These are phyloP conservation scores for Zele albiditarsus DNA, from an alignment of 2,888 invertebrate genomes.

Conservation along the genomic window DNA sequence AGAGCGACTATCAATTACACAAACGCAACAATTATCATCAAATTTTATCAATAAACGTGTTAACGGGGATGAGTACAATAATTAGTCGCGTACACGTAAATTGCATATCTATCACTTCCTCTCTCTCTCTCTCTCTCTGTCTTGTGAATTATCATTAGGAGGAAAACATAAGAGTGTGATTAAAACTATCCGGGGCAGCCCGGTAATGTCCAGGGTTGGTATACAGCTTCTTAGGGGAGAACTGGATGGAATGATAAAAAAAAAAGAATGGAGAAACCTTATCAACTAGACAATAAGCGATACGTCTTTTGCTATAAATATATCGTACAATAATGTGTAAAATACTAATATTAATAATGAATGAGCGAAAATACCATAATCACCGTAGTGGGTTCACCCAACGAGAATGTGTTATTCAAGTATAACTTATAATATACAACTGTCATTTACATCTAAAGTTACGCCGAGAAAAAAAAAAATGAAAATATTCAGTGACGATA, in stretches of 20 bases:
- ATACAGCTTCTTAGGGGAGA: constrained; percentile 55
- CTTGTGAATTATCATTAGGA: constrained; percentile 14
- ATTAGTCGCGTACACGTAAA: background rate
- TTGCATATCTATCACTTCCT: background rate
- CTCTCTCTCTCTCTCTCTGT: background rate
- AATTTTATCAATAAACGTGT: constrained; percentile 12
- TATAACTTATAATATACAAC: background rate
- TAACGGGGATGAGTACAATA: background rate
- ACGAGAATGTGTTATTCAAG: constrained; percentile 32
- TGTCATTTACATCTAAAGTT: background rate
- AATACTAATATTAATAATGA: constrained; percentile 33
- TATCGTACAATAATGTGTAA: constrained; percentile 54
- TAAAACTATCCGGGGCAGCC: constrained; percentile 55
- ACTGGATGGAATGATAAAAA: constrained; percentile 42
- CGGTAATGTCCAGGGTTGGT: constrained; percentile 60
- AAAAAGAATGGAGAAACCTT: constrained; percentile 47
- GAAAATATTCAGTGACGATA: background rate
- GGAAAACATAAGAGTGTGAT: constrained; percentile 14
- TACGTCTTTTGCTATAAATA: constrained; percentile 54
- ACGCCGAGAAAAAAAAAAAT: background rate
- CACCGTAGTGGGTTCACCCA: constrained; percentile 42
- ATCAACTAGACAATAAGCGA: constrained; percentile 53
- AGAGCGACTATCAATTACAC: constrained; percentile 46
- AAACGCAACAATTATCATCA: constrained; percentile 48
- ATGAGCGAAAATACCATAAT: constrained; percentile 36